Base-by-base conservation (phyloP, 1,140 invertebrate genomes). In the Proctacanthus coquilletti region DNA sequence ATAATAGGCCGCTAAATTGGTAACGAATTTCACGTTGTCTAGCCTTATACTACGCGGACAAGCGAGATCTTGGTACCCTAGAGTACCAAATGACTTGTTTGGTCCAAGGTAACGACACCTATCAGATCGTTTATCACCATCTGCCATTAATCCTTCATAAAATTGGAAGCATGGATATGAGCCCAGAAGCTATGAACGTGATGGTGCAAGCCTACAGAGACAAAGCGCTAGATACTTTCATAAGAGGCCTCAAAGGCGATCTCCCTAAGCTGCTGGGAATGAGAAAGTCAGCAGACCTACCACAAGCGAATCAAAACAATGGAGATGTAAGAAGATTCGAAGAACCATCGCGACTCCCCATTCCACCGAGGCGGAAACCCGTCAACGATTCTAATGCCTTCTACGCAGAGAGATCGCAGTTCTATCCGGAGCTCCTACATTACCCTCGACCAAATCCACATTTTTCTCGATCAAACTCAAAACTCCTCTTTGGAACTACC, bases 391-490 rank as follows among this genome's bases (percentile, higher is more conserved):
- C n/a, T n/a, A n/a, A n/a, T n/a, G n/a, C n/a, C n/a, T 25, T 25
- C 23, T n/a, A 25, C 23, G 23, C n/a, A 25, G 23, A 25, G 6
- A 6, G n/a, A 6, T n/a, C 23, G 6, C n/a, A 18, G 31, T 19
- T 33, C 27, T 9, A 13, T 10, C 34, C 42, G 18, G 33, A 40
- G 37, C 35, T 42, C 11, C 41, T 48, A 38, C 39, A 45, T 8
- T 25, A 25, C n/a, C 23, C 23, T n/a, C 23, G n/a, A 25, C 23
- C 6, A 25, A 25, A 25, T 25, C 23, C 6, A n/a, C n/a, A 8
- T 6, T 8, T 8, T 25, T 25, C n/a, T 15, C 42, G 4, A 14
- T 25, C 23, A 6, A 25, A 25, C 23, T 25, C 23, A 25, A 25
- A 25, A 6, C 23, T 25, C n/a, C n/a, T n/a, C n/a, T n/a, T n/a